A percentile compares a stretch with the other conserved stretches of the same genome.
Conservation (phyloP, 2,888 invertebrate species). For the Sabellastarte sp. region DNA sequence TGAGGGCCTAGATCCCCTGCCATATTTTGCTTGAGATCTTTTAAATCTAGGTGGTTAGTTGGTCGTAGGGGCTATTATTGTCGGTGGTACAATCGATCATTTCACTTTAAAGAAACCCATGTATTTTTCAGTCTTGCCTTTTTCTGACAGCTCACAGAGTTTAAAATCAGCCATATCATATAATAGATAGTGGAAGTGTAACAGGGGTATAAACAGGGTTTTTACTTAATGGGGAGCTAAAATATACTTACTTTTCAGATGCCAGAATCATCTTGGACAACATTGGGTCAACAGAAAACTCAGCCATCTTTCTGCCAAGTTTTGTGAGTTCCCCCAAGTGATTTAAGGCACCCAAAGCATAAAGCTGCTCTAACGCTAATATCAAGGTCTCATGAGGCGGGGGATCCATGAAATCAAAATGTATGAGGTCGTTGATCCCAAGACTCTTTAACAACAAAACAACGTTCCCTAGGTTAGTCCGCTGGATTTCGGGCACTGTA, state of each 20-base stretch:
- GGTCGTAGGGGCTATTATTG: too few species aligned
- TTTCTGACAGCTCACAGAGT: too few species aligned
- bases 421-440: constrained; percentile 94
- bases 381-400: constrained; percentile 70
- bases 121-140: too few species aligned
- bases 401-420: constrained; percentile 98
- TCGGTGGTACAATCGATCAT: too few species aligned
- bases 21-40: too few species aligned
- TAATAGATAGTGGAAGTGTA: too few species aligned
- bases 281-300: constrained; percentile 98
- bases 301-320: constrained; percentile 96
- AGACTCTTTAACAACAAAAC: constrained; percentile 94
- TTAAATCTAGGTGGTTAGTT: too few species aligned
- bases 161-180: too few species aligned
- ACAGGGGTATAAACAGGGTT: too few species aligned
- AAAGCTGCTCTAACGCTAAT: constrained; percentile 84
- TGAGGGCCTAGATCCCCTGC: too few species aligned
- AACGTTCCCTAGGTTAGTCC: constrained; percentile 96
- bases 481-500: constrained; percentile 95
- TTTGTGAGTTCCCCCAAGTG: constrained; percentile 97
- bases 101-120: too few species aligned
- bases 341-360: constrained; percentile 95
- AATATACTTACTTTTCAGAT: constrained; percentile 87
- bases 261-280: constrained; percentile 98
- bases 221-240: too few species aligned